Conservation (phyloP, 2,113 vertebrate species). For the Nestor notabilis region DNA sequence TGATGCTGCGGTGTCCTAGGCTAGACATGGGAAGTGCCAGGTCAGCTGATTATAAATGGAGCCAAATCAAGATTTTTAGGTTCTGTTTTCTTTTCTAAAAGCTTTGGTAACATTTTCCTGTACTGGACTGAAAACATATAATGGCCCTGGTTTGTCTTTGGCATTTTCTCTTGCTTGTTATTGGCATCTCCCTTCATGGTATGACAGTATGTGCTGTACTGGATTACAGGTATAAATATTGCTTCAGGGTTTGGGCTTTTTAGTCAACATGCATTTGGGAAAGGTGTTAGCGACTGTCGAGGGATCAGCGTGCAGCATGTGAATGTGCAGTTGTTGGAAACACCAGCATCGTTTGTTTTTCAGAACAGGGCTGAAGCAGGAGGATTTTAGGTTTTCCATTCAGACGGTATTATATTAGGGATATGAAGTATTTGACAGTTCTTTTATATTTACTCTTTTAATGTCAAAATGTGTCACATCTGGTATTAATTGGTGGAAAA, state of each 20-base stretch:
- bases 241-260: slow-evolving; percentile 13
- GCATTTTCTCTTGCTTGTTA: slow-evolving; percentile 37
- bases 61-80: not conserved
- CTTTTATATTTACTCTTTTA: slow-evolving; percentile 63
- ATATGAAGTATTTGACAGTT: slow-evolving; percentile 56
- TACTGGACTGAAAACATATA: not conserved
- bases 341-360: slow-evolving; percentile 16
- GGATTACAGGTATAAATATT: not conserved
- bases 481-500: slow-evolving; percentile 66
- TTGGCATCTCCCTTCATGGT: slow-evolving; percentile 3
- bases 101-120: slow-evolving; percentile 19
- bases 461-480: slow-evolving; percentile 70
- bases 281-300: slow-evolving; percentile 11
- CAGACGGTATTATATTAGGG: not conserved
- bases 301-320: not conserved
- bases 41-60: not conserved
- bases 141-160: slow-evolving; percentile 59
- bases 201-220: not conserved
- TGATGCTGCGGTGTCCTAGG: not conserved
- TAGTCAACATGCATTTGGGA: slow-evolving; percentile 31
- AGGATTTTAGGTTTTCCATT: slow-evolving; percentile 45
- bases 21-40: not conserved
- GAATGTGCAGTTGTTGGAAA: not conserved
- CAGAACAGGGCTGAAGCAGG: slow-evolving; percentile 42
- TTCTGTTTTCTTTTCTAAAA: slow-evolving; percentile 60